Conservation (phyloP, 37 sponge, comb jelly and placozoan species). For the Dysidea cf. avara region DNA sequence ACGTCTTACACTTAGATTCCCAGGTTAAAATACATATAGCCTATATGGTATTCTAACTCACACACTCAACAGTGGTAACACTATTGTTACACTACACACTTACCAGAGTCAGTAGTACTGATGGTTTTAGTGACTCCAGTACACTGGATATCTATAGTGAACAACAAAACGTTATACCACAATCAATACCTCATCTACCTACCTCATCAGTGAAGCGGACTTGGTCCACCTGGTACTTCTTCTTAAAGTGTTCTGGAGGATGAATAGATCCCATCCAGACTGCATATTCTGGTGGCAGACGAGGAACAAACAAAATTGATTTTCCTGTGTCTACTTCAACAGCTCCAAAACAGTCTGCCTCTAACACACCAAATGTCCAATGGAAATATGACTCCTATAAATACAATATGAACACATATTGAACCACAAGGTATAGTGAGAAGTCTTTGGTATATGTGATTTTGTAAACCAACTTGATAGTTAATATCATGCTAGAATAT, state of each 20-base stretch:
- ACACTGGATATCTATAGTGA: constrained; percentile 47
- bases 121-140: constrained; percentile 54
- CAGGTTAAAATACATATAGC: background rate
- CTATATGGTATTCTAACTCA: no score
- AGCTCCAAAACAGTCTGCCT: constrained; percentile 91
- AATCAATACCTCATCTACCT: background rate
- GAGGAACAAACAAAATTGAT: constrained; percentile 82
- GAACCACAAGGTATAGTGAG: no score
- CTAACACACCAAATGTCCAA: constrained; percentile 97
- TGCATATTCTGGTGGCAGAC: constrained; percentile 88
- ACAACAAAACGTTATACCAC: background rate
- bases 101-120: constrained; percentile 77
- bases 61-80: no score
- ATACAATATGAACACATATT: no score
- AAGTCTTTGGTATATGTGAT: no score
- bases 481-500: no score
- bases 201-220: constrained; percentile 89
- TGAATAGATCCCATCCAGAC: constrained; percentile 97
- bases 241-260: constrained; percentile 83
- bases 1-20: no score
- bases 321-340: constrained; percentile 84
- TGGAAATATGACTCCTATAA: constrained; percentile 96
- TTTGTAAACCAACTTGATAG: no score
- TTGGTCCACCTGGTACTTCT: constrained; percentile 78
- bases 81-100: no score